These are phyloP conservation scores for Cephus nigrinus DNA, from an alignment of 2,888 invertebrate genomes.

Conservation along the genomic window DNA sequence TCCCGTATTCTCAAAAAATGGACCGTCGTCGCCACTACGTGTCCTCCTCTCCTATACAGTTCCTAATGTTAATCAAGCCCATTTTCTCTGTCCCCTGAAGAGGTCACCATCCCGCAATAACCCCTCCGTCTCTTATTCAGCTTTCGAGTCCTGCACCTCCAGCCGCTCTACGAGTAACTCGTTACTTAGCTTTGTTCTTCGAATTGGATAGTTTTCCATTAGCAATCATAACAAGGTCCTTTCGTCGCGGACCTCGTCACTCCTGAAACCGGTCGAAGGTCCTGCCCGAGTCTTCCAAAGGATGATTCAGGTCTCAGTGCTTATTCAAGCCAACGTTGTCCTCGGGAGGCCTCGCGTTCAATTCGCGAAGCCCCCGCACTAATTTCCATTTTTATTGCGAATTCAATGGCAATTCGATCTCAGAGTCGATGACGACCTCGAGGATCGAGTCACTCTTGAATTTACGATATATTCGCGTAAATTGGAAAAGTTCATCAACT, in stretches of 20 bases:
- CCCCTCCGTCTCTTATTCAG: slow-evolving; percentile 28
- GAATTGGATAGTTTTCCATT: slow-evolving; percentile 64
- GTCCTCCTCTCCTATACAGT: slow-evolving; percentile 16
- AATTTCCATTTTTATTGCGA: slow-evolving; percentile 63
- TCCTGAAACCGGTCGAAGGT: slow-evolving; percentile 34
- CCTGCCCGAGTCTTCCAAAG: slow-evolving; percentile 32
- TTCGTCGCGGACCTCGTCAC: slow-evolving; percentile 47
- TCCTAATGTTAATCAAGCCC: slow-evolving; percentile 49
- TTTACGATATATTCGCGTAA: neutral
- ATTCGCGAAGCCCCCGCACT: slow-evolving; percentile 39
- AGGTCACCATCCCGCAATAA: slow-evolving; percentile 6
- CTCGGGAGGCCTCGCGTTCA: slow-evolving; percentile 37
- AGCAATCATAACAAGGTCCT: slow-evolving; percentile 62
- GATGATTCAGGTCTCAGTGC: slow-evolving; percentile 37
- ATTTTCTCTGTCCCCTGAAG: slow-evolving; percentile 34
- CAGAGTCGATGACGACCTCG: neutral
- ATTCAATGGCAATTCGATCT: slow-evolving; percentile 46
- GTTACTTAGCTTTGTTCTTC: slow-evolving; percentile 63
- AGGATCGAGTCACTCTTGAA: neutral
- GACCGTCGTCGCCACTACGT: neutral
- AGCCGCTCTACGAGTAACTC: slow-evolving; percentile 43
- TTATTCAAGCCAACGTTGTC: slow-evolving; percentile 54
- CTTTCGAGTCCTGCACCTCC: neutral
- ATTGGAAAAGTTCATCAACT: neutral
- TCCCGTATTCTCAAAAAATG: too few species aligned